Evolutionary conservation across 2,888 invertebrate species (phyloP).

Genomic region (Lumbricus terrestris): DNA sequence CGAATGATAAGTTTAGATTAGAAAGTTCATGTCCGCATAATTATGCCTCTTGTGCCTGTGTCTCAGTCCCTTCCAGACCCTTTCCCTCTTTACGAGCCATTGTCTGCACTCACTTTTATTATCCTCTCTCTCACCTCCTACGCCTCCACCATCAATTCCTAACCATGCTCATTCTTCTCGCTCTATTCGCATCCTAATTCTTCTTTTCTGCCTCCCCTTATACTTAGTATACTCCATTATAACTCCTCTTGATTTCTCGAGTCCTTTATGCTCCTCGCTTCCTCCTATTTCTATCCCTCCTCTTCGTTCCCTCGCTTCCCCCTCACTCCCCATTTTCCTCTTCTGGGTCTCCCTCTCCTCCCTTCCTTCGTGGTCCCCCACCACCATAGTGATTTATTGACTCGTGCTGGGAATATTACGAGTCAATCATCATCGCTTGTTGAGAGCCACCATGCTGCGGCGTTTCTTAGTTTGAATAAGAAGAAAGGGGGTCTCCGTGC

Average conservation of each 20-base stretch:
- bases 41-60: not conserved
- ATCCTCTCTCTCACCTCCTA: not conserved
- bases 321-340: no score
- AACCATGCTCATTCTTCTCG: no score
- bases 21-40: not conserved
- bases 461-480: not conserved
- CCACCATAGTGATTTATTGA: not conserved
- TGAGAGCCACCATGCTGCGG: not conserved
- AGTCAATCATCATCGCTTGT: not conserved
- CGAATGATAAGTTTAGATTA: not conserved
- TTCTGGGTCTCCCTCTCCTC: not conserved
- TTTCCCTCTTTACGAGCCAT: not conserved
- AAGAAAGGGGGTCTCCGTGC: not conserved
- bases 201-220: no score
- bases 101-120: not conserved
- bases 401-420: not conserved
- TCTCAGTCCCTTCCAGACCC: not conserved
- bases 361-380: not conserved
- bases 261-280: not conserved
- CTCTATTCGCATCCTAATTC: no score
- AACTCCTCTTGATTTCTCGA: not conserved
- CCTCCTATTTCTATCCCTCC: not conserved
- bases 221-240: no score
- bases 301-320: not conserved
- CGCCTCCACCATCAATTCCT: not conserved